Evolutionary conservation across 2,888 invertebrate species (phyloP).

Genomic region (Cerastis rubricosa): DNA sequence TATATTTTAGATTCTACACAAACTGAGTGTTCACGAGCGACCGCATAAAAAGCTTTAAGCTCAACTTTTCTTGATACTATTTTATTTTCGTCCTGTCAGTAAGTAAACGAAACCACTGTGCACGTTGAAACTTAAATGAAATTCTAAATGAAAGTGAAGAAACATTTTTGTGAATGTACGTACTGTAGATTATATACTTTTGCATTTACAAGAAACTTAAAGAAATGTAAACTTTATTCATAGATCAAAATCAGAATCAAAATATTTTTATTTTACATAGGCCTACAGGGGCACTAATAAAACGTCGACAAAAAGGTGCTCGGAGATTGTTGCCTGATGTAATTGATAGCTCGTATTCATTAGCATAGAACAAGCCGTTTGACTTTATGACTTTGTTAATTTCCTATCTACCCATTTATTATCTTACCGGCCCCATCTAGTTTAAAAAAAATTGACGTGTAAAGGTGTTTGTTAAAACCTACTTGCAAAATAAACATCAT

Average conservation of each 20-base stretch:
- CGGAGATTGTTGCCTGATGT: neutral
- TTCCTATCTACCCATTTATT: neutral
- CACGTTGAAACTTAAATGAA: constrained; percentile 36
- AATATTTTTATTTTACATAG: too few species aligned
- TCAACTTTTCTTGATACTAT: constrained; percentile 56
- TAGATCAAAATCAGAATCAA: too few species aligned
- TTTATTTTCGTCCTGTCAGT: constrained; percentile 57
- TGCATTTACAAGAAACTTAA: neutral
- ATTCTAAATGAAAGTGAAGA: constrained; percentile 8
- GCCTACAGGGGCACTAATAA: too few species aligned
- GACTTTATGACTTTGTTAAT: neutral
- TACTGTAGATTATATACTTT: neutral
- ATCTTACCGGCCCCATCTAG: too few species aligned
- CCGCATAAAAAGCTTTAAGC: constrained; percentile 49
- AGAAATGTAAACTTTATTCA: neutral
- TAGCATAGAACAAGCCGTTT: neutral
- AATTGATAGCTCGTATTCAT: neutral
- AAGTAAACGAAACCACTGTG: constrained; percentile 48
- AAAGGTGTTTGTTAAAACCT: too few species aligned
- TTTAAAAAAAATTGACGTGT: too few species aligned
- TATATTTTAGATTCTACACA: constrained; percentile 14
- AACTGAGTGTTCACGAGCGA: constrained; percentile 34
- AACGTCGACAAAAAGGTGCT: too few species aligned
- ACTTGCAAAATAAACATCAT: too few species aligned
- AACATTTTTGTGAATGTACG: constrained; percentile 1